Evolutionary conservation across 2,113 vertebrate species (phyloP).

Genomic region (Amphilophus citrinellus): DNA sequence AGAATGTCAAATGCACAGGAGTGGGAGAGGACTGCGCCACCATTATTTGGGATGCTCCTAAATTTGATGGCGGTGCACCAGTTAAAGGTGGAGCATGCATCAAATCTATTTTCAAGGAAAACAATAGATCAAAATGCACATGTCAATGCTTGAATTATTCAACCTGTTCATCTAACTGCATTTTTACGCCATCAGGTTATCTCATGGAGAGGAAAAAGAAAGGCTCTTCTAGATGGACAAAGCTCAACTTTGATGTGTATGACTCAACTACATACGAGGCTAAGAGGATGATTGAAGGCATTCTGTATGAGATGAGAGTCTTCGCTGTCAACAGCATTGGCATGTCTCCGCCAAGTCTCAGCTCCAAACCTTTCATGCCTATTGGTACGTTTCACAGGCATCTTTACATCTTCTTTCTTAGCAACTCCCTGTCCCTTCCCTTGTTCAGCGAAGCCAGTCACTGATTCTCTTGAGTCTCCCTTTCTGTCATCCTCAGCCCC

Average conservation of each 20-base stretch:
- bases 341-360: conserved; percentile 85
- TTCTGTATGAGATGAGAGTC: conserved; percentile 92
- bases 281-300: conserved; percentile 93
- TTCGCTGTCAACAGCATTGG: conserved; percentile 90
- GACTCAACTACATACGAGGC: conserved; percentile 84
- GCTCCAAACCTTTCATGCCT: conserved; percentile 85
- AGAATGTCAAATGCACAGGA: conserved; percentile 81
- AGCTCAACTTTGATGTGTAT: conserved; percentile 91
- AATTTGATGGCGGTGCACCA: conserved; percentile 87
- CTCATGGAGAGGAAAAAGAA: conserved; percentile 95
- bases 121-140: background rate
- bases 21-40: conserved; percentile 89
- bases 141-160: background rate
- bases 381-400: conserved; percentile 69
- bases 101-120: background rate
- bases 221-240: conserved; percentile 91
- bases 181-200: conserved; percentile 82
- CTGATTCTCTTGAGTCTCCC: conserved; percentile 4
- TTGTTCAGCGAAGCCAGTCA: background rate
- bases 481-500: conserved; percentile 79
- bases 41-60: conserved; percentile 86
- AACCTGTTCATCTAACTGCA: background rate
- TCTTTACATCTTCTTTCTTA: background rate
- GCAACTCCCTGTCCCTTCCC: background rate
- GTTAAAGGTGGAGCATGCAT: conserved; percentile 78